phyloP scores from a whole-genome alignment of 2,113 vertebrate species.

The Parotia lawesii region DNA sequence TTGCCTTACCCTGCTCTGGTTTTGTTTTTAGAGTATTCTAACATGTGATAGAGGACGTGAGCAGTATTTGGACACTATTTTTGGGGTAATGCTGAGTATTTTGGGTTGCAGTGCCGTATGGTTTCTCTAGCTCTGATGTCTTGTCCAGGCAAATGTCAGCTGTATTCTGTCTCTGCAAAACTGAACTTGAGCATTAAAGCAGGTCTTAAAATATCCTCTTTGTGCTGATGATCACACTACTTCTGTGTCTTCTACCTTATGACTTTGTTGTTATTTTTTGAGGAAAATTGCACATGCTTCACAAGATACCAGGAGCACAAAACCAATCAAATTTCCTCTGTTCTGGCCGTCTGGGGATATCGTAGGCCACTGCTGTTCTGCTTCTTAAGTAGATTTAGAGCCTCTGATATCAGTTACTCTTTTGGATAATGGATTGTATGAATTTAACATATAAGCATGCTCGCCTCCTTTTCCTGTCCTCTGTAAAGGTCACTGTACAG shows the following conservation, averaged over 20 bases:
- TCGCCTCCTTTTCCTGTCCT: neutral
- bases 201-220: neutral
- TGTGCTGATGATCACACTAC: neutral
- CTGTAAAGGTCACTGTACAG: conserved; percentile 22
- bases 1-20: neutral
- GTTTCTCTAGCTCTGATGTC: neutral
- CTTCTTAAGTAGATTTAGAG: neutral
- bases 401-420: neutral
- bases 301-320: neutral
- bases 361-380: neutral
- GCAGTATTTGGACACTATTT: neutral
- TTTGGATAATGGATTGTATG: conserved; percentile 13
- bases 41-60: neutral
- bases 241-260: neutral
- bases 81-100: neutral
- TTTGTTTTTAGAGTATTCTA: neutral
- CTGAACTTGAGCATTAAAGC: neutral
- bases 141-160: neutral
- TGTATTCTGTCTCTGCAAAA: neutral
- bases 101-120: neutral
- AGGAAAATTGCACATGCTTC: neutral
- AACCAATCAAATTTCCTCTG: neutral
- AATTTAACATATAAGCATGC: conserved; percentile 29
- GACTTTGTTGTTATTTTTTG: neutral
- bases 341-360: neutral